Conservation (phyloP, 2,888 invertebrate species). For the Drosophila stalkeri region DNA sequence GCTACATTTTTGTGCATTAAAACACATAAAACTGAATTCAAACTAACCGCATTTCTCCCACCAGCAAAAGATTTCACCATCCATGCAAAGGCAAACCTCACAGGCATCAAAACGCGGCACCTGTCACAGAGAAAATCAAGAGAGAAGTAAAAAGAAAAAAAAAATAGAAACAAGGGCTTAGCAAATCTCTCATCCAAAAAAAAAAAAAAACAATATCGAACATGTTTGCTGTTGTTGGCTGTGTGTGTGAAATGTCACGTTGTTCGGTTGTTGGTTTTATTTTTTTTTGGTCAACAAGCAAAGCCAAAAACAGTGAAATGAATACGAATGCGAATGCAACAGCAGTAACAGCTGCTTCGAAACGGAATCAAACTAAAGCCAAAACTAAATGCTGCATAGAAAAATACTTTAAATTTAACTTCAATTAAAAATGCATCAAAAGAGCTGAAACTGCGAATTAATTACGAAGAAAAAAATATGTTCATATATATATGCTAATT, state of each 20-base stretch:
- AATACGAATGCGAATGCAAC: slow-evolving; percentile 20
- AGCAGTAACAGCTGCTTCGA: slow-evolving; percentile 17
- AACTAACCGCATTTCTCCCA: slow-evolving; percentile 88
- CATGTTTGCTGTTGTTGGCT: slow-evolving; percentile 8
- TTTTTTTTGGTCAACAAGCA: slow-evolving; percentile 12
- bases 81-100: slow-evolving; percentile 88
- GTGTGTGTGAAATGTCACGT: slow-evolving; percentile 25
- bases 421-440: slow-evolving; percentile 4
- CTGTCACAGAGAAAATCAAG: slow-evolving; percentile 83
- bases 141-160: not conserved
- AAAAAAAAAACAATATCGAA: slow-evolving; percentile 22
- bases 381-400: not conserved
- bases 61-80: slow-evolving; percentile 89
- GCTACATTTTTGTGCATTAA: slow-evolving; percentile 42
- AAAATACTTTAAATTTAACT: slow-evolving; percentile 11
- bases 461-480: not conserved
- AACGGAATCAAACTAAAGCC: not conserved
- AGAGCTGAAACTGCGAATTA: not conserved
- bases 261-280: slow-evolving; percentile 3
- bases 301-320: slow-evolving; percentile 20
- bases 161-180: slow-evolving; percentile 39
- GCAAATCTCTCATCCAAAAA: slow-evolving; percentile 9
- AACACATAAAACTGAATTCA: slow-evolving; percentile 48
- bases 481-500: not conserved
- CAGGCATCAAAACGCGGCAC: slow-evolving; percentile 87